phyloP scores from a whole-genome alignment of 2,113 vertebrate genomes.

The Ptyas mucosa region DNA sequence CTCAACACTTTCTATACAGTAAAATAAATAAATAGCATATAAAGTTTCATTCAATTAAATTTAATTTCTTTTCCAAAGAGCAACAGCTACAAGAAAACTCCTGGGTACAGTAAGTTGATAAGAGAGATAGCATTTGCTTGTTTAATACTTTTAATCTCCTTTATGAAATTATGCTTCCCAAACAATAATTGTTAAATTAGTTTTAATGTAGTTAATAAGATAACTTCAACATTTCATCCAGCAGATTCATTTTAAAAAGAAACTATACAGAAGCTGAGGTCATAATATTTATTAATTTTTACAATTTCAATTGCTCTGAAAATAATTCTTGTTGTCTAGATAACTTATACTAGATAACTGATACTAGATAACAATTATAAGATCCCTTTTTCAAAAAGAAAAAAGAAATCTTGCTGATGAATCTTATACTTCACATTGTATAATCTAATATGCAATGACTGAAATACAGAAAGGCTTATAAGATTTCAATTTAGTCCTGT shows the following conservation, averaged over 20 bases:
- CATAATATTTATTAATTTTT: slow-evolving; percentile 32
- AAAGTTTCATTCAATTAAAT: background rate
- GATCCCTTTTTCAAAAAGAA: background rate
- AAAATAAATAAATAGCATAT: background rate
- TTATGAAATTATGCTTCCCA: background rate
- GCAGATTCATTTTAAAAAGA: background rate
- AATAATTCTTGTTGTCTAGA: slow-evolving; percentile 22
- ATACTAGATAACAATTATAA: background rate
- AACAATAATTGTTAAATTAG: background rate
- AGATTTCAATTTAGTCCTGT: background rate
- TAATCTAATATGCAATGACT: background rate
- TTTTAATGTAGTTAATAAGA: background rate
- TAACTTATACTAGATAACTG: slow-evolving; percentile 27
- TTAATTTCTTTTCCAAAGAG: background rate
- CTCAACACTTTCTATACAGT: background rate
- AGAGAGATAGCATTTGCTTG: background rate
- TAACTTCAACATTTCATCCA: background rate
- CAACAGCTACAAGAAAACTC: background rate
- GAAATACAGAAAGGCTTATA: background rate
- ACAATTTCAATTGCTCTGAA: slow-evolving; percentile 61
- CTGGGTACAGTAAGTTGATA: background rate
- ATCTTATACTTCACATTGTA: slow-evolving; percentile 22
- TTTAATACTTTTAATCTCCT: background rate
- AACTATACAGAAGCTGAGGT: background rate
- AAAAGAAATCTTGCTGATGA: slow-evolving; percentile 12